Percentiles rank a stretch among this genome's conserved stretches.
Conservation (phyloP, 2,888 invertebrate genomes). For the Empis livida region DNA sequence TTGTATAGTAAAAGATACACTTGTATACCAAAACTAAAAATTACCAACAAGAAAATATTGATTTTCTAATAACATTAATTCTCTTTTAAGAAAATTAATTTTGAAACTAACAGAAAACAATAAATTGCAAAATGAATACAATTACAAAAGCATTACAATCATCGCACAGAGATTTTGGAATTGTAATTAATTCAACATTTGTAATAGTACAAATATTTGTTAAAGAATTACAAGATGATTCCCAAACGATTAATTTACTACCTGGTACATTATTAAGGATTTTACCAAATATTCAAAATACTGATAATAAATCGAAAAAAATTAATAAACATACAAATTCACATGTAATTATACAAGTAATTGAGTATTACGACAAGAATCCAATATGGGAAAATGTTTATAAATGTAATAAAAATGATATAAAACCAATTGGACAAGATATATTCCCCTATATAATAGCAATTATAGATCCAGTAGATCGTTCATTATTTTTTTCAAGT, state of each 20-base stretch:
- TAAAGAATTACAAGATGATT: neutral
- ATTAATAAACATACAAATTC: neutral
- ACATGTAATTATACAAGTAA: slow-evolving; percentile 20
- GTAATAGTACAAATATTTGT: neutral
- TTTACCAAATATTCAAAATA: no score
- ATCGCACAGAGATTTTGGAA: neutral
- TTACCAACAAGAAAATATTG: no score
- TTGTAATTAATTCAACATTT: neutral
- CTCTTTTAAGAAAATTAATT: no score
- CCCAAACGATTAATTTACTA: neutral
- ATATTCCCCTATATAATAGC: slow-evolving; percentile 42
- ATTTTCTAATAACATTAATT: no score
- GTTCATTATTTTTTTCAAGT: slow-evolving; percentile 38
- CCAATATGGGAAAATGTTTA: slow-evolving; percentile 23
- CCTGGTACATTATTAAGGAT: neutral
- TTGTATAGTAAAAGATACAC: no score
- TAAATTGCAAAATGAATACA: no score
- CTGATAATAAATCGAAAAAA: neutral
- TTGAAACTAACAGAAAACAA: no score
- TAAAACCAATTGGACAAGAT: slow-evolving; percentile 21
- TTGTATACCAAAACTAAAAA: no score
- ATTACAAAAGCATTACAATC: no score
- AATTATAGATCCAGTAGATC: slow-evolving; percentile 38
- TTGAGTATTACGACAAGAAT: slow-evolving; percentile 19
- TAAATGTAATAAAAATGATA: slow-evolving; percentile 19